Evolutionary conservation across 2,888 invertebrate species (phyloP).

Genomic region (Stenoptilia bipunctidactyla): DNA sequence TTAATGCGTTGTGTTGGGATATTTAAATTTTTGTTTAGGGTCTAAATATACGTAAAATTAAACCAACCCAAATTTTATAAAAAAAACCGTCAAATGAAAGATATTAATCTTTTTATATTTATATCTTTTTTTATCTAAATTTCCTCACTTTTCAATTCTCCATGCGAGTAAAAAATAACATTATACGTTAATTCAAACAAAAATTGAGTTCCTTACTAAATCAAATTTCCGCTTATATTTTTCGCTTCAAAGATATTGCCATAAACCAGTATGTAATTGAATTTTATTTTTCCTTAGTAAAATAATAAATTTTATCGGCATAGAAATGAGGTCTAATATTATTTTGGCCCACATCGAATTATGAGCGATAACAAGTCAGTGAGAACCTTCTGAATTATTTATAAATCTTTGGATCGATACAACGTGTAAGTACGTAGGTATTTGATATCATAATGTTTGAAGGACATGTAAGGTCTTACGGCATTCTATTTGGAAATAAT

Average conservation of each 20-base stretch:
- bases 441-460: neutral
- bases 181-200: no score
- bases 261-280: constrained; percentile 2
- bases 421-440: neutral
- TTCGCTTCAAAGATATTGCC: no score
- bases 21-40: no score
- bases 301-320: constrained; percentile 16
- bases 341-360: constrained; percentile 24
- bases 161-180: no score
- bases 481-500: neutral
- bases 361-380: constrained; percentile 26
- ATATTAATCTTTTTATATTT: no score
- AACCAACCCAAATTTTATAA: no score
- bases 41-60: no score
- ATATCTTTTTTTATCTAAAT: no score
- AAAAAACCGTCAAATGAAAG: no score
- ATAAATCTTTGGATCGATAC: constrained; percentile 20
- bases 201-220: neutral
- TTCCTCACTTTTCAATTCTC: no score
- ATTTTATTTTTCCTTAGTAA: constrained; percentile 10
- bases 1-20: no score
- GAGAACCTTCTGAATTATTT: constrained; percentile 26
- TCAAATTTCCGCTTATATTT: neutral
- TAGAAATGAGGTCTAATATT: constrained; percentile 16
- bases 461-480: neutral